Conservation (phyloP, 2,888 invertebrate genomes). For the Hyalella azteca region DNA sequence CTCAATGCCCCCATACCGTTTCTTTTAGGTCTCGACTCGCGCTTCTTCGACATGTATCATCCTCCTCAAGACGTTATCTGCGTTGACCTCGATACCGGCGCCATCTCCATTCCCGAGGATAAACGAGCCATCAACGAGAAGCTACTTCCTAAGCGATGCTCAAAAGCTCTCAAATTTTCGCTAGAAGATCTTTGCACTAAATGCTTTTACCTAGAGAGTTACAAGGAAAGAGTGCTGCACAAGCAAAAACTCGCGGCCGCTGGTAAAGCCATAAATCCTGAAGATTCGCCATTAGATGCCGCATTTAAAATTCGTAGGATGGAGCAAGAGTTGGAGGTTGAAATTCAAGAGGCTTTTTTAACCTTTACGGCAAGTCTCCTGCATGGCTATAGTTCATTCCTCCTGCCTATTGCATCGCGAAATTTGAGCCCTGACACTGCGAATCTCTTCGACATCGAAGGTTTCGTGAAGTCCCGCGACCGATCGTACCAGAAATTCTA, state of each 20-base stretch:
- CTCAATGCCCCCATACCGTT: slow-evolving; percentile 97
- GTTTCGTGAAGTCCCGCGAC: slow-evolving; percentile 84
- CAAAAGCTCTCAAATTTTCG: slow-evolving; percentile 78
- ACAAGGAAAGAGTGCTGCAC: slow-evolving; percentile 47
- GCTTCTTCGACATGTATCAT: slow-evolving; percentile 96
- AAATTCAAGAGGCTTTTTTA: slow-evolving; percentile 96
- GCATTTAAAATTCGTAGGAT: slow-evolving; percentile 81
- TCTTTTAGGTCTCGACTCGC: slow-evolving; percentile 94
- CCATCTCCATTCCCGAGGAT: slow-evolving; percentile 86
- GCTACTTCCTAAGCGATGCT: slow-evolving; percentile 84
- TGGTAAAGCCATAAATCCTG: slow-evolving; percentile 59
- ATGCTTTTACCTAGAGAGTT: slow-evolving; percentile 60
- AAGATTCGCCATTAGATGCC: slow-evolving; percentile 62
- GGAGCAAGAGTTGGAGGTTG: slow-evolving; percentile 86
- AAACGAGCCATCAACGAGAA: slow-evolving; percentile 81
- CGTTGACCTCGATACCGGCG: slow-evolving; percentile 97
- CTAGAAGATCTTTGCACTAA: slow-evolving; percentile 77
- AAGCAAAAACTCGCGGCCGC: not conserved
- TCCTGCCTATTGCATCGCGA: slow-evolving; percentile 90
- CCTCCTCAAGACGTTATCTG: slow-evolving; percentile 97
- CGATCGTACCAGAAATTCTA: slow-evolving; percentile 81
- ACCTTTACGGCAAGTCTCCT: slow-evolving; percentile 92
- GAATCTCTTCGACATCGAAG: slow-evolving; percentile 86
- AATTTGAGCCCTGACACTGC: slow-evolving; percentile 93
- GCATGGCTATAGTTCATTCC: slow-evolving; percentile 84